phyloP scores from a whole-genome alignment of 2,113 vertebrate genomes.

The Eurypyga helias region DNA sequence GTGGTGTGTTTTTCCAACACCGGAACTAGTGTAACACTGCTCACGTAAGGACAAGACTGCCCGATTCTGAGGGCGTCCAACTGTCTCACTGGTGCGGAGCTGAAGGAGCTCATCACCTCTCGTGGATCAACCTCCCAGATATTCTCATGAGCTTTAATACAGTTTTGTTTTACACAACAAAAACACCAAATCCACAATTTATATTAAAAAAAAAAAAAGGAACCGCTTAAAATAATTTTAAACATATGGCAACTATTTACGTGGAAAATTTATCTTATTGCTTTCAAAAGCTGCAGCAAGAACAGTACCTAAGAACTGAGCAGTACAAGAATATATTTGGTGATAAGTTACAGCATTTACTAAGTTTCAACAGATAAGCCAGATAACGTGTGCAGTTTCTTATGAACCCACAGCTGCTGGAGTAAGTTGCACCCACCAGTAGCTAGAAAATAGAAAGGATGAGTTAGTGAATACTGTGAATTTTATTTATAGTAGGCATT shows the following conservation, averaged over 20 bases:
- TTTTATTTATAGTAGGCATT: not conserved
- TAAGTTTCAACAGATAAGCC: constrained; percentile 9
- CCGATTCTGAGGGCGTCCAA: not conserved
- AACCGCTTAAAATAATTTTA: constrained; percentile 26
- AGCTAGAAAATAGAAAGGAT: not conserved
- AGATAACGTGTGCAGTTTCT: not conserved
- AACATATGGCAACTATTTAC: constrained; percentile 17
- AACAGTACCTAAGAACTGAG: not conserved
- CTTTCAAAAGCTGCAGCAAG: constrained; percentile 44
- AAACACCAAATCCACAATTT: constrained; percentile 35
- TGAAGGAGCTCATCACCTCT: not conserved
- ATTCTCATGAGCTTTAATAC: not conserved
- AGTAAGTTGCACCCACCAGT: not conserved
- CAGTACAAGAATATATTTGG: not conserved
- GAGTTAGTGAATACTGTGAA: not conserved
- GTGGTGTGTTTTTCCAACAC: not conserved
- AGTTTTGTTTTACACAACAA: constrained; percentile 2
- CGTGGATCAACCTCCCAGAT: not conserved
- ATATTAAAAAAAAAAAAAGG: constrained; percentile 5
- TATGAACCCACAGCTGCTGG: not conserved
- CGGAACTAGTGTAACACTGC: not conserved
- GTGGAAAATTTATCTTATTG: constrained; percentile 37
- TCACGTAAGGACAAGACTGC: not conserved
- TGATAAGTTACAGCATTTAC: not conserved
- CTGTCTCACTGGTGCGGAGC: not conserved